Evolutionary conservation across 2,797 vertebrate genomes (phyloP).

Genomic region (Pseudocheirus occidentalis): DNA sequence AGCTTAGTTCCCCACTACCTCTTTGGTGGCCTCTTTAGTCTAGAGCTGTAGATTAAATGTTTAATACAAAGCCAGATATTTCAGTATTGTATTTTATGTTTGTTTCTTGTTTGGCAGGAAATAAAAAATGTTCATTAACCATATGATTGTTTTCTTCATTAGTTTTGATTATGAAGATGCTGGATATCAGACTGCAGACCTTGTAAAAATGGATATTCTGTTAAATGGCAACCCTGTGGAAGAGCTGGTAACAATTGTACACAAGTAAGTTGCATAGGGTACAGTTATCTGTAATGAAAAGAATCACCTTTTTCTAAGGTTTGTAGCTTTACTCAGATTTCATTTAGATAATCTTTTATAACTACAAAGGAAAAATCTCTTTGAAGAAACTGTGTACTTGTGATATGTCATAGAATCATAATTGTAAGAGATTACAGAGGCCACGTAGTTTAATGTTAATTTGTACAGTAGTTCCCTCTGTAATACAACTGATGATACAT

Average conservation of each 20-base stretch:
- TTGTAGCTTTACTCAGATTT: constrained; percentile 16
- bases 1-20: too few species aligned
- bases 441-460: not conserved
- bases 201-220: constrained; percentile 96
- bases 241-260: constrained; percentile 92
- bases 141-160: constrained; percentile 14
- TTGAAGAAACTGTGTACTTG: not conserved
- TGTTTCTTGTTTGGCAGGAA: not conserved
- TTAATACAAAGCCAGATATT: constrained; percentile 13
- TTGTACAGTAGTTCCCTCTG: not conserved
- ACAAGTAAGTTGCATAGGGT: constrained; percentile 86
- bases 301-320: constrained; percentile 10
- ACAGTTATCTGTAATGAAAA: constrained; percentile 28
- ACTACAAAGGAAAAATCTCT: not conserved
- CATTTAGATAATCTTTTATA: constrained; percentile 30
- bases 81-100: not conserved
- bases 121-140: constrained; percentile 14
- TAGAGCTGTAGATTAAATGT: constrained; percentile 9
- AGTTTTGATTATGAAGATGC: constrained; percentile 99
- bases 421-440: not conserved
- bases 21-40: not conserved
- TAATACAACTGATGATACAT: not conserved
- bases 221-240: constrained; percentile 93
- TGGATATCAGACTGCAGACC: constrained; percentile 92
- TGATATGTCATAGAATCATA: not conserved